Percentiles rank a stretch among this genome's conserved stretches.
phyloP scores from a whole-genome alignment of 1,140 invertebrate genomes.

The Aporrectodea caliginosa region DNA sequence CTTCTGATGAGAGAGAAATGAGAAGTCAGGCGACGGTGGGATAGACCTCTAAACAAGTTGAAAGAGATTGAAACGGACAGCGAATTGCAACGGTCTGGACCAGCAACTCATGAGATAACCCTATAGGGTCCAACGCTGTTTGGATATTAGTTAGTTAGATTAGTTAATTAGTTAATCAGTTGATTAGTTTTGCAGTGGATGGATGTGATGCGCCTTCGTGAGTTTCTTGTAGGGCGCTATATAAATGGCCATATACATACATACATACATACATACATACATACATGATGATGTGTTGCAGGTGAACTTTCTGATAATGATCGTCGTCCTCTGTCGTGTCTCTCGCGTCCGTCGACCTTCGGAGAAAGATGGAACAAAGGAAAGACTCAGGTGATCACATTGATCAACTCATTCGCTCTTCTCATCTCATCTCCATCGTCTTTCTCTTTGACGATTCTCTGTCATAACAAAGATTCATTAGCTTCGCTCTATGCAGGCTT shows the following conservation, averaged over 20 bases:
- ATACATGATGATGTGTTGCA: background rate
- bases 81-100: background rate
- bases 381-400: constrained; percentile 1
- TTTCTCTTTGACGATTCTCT: background rate
- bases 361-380: constrained; percentile 15
- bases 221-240: no score
- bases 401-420: background rate
- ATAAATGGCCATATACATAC: no score
- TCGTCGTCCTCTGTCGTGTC: constrained; percentile 17
- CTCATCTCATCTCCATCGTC: background rate
- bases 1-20: no score
- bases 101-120: background rate
- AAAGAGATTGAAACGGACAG: background rate
- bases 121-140: background rate
- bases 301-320: constrained; percentile 26
- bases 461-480: background rate
- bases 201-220: no score
- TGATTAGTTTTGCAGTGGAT: background rate
- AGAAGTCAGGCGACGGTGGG: no score
- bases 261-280: no score
- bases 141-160: background rate
- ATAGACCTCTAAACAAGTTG: no score
- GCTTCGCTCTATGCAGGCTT: no score
- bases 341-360: constrained; percentile 2
- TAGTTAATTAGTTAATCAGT: background rate